Evolutionary conservation across 2,113 vertebrate genomes (phyloP), one percentile per base, ranked within the genome.

Genomic region (Climacteris rufus): DNA sequence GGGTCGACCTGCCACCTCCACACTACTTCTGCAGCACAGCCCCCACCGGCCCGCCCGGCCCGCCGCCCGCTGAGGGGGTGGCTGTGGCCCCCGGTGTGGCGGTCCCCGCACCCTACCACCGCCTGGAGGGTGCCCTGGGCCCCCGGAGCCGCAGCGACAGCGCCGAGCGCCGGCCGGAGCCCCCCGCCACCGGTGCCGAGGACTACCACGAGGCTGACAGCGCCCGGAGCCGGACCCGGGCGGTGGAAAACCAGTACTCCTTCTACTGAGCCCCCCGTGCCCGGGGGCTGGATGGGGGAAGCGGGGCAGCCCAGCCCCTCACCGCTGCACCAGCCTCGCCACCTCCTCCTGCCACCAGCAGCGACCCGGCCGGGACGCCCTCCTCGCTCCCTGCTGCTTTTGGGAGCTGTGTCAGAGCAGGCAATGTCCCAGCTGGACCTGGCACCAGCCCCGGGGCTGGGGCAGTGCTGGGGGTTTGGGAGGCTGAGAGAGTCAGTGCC

Each of bases 161-260:
- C 69, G 92, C 98, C 0, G 99, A 99, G 95, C 98, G 98, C 86
- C 98, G 99, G 74, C 98, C 99, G 21, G 99, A 99, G 89, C 97
- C 98, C 22, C 91, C 98, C 3, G 72, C 98, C 9, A 54, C 97
- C 10, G 57, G 96, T 3, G 86, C 98, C 0, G 99, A 99, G 44
- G 99, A 99, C 96, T 98, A 99, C 90, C 98, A 98, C 0, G 99
- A 99, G 37, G 97, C 97, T 11, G 99, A 99, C 3, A 98, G 98
- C 13, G 95, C 98, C 30, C 98, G 98, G 59, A 97, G 95, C 87
- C 98, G 98, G 90, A 97, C 99, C 85, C 97, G 99, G 53, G 99
- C 99, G 0, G 99, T 99, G 37, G 99, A 99, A 95, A 99, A 99
- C 97, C 99, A 99, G 40, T 99, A 99, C 94, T 99, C 99, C 89